These are phyloP conservation scores for Meganola albula DNA, from an alignment of 2,888 invertebrate species.

Conservation along the genomic window DNA sequence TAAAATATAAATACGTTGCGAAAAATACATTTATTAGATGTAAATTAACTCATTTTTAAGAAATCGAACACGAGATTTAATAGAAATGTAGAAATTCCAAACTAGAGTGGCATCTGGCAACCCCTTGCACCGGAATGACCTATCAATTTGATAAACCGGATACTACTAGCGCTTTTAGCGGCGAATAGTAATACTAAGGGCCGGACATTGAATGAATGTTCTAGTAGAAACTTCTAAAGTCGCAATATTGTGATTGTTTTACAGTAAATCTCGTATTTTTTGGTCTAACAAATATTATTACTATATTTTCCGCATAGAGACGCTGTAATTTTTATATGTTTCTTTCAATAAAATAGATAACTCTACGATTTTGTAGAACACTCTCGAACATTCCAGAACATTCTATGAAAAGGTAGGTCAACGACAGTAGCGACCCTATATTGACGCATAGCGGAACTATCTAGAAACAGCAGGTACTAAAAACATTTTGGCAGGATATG, in stretches of 20 bases:
- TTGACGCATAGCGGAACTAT: conserved; percentile 33
- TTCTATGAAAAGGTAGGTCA: conserved; percentile 22
- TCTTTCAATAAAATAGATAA: not conserved
- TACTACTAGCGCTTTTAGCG: conserved; percentile 39
- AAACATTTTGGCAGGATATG: no score
- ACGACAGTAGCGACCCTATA: conserved; percentile 29
- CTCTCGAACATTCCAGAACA: conserved; percentile 53
- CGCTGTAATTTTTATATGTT: not conserved
- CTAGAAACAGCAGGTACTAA: conserved; percentile 5
- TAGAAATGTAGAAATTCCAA: no score
- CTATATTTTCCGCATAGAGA: no score
- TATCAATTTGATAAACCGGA: conserved; percentile 47
- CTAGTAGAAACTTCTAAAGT: conserved; percentile 34
- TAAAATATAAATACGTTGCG: no score
- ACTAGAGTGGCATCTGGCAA: no score
- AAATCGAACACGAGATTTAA: no score
- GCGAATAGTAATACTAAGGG: conserved; percentile 33
- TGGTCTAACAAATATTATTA: not conserved
- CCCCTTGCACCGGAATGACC: no score
- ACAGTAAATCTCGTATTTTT: conserved; percentile 16
- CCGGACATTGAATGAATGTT: conserved; percentile 58
- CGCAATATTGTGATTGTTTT: conserved; percentile 16
- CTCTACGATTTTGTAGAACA: conserved; percentile 39
- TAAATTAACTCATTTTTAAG: no score
- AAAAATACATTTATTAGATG: no score